Base-by-base conservation (phyloP, 2,113 vertebrate genomes). In the Aphyosemion australe region DNA sequence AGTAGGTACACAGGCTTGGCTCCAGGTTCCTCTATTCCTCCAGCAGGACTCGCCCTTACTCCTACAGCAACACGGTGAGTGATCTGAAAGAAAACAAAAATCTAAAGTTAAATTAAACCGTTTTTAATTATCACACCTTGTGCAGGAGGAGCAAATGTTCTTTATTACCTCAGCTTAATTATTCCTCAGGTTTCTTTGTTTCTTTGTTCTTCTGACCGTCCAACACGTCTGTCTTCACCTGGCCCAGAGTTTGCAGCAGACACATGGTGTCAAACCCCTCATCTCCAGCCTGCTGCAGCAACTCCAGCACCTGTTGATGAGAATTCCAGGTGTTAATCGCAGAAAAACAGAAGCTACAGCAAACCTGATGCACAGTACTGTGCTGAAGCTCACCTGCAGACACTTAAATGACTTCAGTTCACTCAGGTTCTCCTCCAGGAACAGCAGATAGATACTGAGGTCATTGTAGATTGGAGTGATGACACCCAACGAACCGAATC, bases 321-420 rank as follows among this genome's bases (percentile, higher is more conserved):
- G 70, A 15, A 58, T 10, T 12, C 16, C 14, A 41, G 4, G 18
- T 20, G 1, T 21, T 64, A 61, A 20, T 46, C 2, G 0, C 19
- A 61, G 16, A n/a, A 63, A 32, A 37, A 37, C 6, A 57, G 26
- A 20, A 50, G 50, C 43, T 26, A 45, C 2, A 48, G 1, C 8
- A 21, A 39, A 10, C 20, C 10, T 45, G 26, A 19, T 14, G 2
- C 9, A 26, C 4, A 19, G 16, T 19, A 49, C 59, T 52, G 18
- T 15, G 18, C 32, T 61, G 2, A 12, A 32, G 86, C 87, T 41
- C 51, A 92, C 92, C 91, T 96, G 95, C 26, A 99, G 93, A 75
- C 95, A 97, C 71, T 96, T 98, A 82, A 93, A 97, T 1, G 96
- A 98, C 76, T 99, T 97, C 26, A 99, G 93, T 70, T 96, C 93